phyloP scores from a whole-genome alignment of 2,797 vertebrate genomes.

The Sus cebifrons region DNA sequence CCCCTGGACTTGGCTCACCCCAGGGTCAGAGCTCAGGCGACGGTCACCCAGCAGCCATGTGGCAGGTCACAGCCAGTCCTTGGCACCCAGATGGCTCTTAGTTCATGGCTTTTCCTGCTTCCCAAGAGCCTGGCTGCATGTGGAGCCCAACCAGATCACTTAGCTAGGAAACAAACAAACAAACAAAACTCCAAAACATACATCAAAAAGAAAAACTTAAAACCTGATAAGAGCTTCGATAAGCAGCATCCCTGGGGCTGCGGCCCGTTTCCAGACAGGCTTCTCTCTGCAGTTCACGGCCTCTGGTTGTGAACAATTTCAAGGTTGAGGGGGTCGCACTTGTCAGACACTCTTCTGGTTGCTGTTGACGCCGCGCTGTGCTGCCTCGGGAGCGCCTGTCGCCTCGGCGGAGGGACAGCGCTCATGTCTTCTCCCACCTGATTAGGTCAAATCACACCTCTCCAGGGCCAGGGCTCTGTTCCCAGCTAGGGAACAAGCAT shows the following conservation, averaged over 20 bases:
- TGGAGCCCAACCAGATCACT: background rate
- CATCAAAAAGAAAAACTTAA: constrained; percentile 28
- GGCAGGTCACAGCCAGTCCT: background rate
- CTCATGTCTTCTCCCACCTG: background rate
- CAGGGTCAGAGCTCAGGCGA: background rate
- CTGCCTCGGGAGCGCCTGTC: rapidly evolving
- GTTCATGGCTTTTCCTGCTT: background rate
- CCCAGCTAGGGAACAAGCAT: rapidly evolving
- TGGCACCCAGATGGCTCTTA: rapidly evolving
- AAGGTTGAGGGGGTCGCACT: constrained; percentile 51
- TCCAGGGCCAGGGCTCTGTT: background rate
- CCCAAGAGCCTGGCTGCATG: rapidly evolving
- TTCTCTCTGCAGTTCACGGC: constrained; percentile 43
- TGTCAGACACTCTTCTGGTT: background rate
- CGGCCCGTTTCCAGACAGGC: background rate
- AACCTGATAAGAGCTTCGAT: background rate
- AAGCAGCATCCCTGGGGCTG: background rate
- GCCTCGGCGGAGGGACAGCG: background rate
- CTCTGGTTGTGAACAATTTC: constrained; percentile 65
- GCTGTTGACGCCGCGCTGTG: background rate
- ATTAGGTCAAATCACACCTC: background rate
- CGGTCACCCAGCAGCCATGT: rapidly evolving
- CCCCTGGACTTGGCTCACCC: background rate
- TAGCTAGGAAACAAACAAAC: background rate
- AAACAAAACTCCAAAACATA: background rate